These are phyloP conservation scores for Melieria omissa DNA, from an alignment of 2,888 invertebrate species.

Conservation along the genomic window DNA sequence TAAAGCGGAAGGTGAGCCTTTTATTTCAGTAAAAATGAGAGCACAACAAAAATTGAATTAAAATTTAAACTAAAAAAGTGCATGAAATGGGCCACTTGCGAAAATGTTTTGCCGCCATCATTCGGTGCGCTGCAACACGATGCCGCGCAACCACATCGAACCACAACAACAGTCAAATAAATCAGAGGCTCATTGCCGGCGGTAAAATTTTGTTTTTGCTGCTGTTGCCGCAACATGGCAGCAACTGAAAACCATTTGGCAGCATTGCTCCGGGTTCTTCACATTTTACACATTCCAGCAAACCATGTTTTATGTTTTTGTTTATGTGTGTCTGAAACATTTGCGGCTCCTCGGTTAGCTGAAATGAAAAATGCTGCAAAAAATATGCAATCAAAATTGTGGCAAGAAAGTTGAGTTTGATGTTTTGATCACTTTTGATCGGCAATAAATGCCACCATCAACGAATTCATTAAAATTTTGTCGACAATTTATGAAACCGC, in stretches of 20 bases:
- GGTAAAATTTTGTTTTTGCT: neutral
- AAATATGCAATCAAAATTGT: neutral
- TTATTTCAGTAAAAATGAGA: too few relatives aligned
- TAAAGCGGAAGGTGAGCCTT: too few relatives aligned
- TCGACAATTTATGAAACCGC: neutral
- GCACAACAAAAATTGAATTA: neutral
- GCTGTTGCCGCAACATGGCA: neutral
- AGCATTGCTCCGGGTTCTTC: neutral
- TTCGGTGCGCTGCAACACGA: neutral
- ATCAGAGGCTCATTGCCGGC: neutral
- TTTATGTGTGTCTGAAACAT: neutral
- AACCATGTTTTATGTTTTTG: neutral
- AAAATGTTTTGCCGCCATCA: neutral
- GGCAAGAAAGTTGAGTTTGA: neutral
- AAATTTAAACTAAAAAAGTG: neutral
- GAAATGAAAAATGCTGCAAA: neutral
- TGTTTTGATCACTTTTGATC: conserved; percentile 26
- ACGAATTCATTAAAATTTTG: conserved; percentile 23
- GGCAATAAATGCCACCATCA: conserved; percentile 34
- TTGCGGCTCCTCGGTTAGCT: neutral
- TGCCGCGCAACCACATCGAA: neutral
- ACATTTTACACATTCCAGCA: neutral
- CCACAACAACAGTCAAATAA: conserved; percentile 9
- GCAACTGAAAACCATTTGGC: conserved; percentile 6
- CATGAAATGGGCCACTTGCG: neutral